Base-by-base conservation (phyloP, 2,113 vertebrate species). In the Heterochromis multidens region DNA sequence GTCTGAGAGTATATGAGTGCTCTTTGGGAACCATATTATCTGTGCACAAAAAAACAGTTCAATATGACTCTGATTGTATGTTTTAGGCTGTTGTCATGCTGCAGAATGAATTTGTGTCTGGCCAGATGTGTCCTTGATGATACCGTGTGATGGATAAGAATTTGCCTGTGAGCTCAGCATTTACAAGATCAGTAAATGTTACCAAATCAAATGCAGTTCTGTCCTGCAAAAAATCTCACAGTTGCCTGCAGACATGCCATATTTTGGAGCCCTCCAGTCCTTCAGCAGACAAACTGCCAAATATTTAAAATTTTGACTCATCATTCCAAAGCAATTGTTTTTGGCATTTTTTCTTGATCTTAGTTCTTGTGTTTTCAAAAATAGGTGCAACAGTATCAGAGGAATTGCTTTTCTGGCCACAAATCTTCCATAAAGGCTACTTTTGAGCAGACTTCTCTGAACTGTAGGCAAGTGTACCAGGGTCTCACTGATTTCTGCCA, bases 361-460 rank as follows among this genome's bases (percentile, higher is more conserved):
- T 16, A 81, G 52, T 40, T 80, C 12, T 59, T 65, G 25, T 65
- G 17, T 85, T 58, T 79, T 72, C 17, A 16, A 52, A 63, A 35
- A 60, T 62, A 19, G 59, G 21, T 60, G 52, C 37, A 77, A 57
- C 5, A 35, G 21, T 17, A 79, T 54, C 17, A 12, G 11, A 77
- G 25, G 43, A 65, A 82, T n/a, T 27, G 35, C 58, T 58, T 29
- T 79, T 84, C 25, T 78, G 82, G 79, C 61, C n/a, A n/a, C 33
- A 77, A 70, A 21, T 81, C 72, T 70, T 70, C 46, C 57, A 56
- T 83, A 61, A 80, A 57, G 46, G 57, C 83, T 31, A 72, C 62
- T 85, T 88, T 65, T 84, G 52, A 25, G 9, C 52, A 13, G 65
- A 80, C 63, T 19, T 70, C 56, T 40, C 14, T 16, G 29, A 74